Percentiles rank a stretch among this genome's conserved stretches.
Conservation (phyloP, 2,797 vertebrate genomes). For the Platalea minor region DNA sequence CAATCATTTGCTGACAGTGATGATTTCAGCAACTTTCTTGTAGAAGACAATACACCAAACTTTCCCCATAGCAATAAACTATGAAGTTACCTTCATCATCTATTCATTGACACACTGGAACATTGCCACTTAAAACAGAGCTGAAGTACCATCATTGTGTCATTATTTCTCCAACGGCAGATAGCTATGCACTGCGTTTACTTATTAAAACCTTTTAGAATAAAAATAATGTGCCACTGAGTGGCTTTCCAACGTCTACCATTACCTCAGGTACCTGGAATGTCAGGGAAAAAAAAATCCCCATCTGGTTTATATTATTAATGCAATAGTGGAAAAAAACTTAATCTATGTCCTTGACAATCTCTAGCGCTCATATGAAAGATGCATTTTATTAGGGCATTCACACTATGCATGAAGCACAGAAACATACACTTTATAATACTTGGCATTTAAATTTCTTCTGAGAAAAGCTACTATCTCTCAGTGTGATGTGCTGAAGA, state of each 20-base stretch:
- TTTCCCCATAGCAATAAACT: constrained; percentile 40
- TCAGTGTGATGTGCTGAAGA: not conserved
- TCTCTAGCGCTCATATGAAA: constrained; percentile 78
- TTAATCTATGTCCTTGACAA: constrained; percentile 81
- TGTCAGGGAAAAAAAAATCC: constrained; percentile 69
- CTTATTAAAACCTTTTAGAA: constrained; percentile 50
- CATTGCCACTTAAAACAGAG: constrained; percentile 52
- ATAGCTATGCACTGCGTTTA: not conserved
- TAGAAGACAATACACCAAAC: constrained; percentile 28
- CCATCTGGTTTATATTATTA: constrained; percentile 92
- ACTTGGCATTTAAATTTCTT: not conserved
- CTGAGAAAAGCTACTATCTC: not conserved
- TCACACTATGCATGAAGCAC: constrained; percentile 58
- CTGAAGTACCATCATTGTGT: constrained; percentile 15
- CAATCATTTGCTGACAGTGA: constrained; percentile 15
- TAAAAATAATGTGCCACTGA: constrained; percentile 74
- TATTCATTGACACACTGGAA: constrained; percentile 55
- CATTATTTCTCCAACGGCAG: constrained; percentile 39
- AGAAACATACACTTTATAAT: not conserved
- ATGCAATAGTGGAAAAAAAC: constrained; percentile 81
- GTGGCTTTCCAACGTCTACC: constrained; percentile 68
- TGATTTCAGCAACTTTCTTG: constrained; percentile 39
- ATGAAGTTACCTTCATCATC: constrained; percentile 47
- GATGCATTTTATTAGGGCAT: constrained; percentile 80
- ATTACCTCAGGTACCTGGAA: constrained; percentile 93